Evolutionary conservation across 2,797 vertebrate species (phyloP).

Genomic region (Spheniscus humboldti): DNA sequence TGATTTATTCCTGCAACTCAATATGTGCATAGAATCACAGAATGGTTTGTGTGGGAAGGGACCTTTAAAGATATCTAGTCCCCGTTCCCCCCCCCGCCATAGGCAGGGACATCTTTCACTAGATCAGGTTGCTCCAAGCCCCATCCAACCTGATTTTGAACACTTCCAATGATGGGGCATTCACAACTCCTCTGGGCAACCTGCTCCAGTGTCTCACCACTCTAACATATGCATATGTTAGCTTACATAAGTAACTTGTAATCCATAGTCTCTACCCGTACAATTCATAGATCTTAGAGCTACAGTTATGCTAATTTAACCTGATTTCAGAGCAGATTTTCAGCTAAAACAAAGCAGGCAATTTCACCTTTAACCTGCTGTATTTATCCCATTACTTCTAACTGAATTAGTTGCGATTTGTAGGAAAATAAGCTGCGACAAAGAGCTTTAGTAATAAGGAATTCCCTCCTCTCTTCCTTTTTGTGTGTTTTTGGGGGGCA

Average conservation of each 20-base stretch:
- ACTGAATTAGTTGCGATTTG: neutral
- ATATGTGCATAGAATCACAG: neutral
- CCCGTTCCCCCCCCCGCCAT: too few species aligned
- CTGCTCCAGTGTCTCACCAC: neutral
- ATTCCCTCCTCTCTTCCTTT: neutral
- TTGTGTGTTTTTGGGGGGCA: neutral
- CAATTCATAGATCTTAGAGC: neutral
- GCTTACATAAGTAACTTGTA: neutral
- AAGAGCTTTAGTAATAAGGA: neutral
- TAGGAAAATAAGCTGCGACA: neutral
- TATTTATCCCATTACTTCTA: neutral
- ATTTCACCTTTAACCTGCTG: neutral
- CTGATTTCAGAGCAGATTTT: neutral
- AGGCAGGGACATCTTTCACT: neutral
- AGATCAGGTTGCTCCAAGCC: neutral
- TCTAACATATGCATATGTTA: neutral
- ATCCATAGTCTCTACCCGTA: accelerated
- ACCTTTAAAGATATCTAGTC: neutral
- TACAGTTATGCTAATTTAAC: neutral
- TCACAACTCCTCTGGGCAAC: neutral
- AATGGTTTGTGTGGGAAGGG: neutral
- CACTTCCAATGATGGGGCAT: neutral
- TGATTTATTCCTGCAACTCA: neutral
- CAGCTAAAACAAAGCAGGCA: neutral
- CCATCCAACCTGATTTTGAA: neutral